Evolutionary conservation across 2,888 invertebrate genomes (phyloP), one percentile per base, ranked within the genome.

Genomic region (Amphipoea oculea): DNA sequence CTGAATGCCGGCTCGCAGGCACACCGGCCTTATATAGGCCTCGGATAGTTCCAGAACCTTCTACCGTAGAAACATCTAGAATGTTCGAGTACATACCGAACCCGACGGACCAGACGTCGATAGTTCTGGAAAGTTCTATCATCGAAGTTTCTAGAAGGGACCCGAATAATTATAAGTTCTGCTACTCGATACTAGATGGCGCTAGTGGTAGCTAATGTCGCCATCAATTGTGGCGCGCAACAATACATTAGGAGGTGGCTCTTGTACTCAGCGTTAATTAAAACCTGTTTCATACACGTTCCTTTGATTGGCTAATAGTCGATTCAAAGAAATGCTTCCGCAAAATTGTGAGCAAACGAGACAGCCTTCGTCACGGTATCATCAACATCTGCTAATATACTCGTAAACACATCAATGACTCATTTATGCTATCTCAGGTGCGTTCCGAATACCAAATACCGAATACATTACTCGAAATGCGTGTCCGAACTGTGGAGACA

Each of bases 391-490:
- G 69, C 63, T 89, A 82, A 82, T 83, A 85, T 81, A 29, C 29
- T 29, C 29, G 29, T 29, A 85, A 88, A 86, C 88, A 90, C 82
- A 89, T 88, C 84, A 87, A 88, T 89, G 84, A 86, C 82, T 89
- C 84, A 90, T 89, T 86, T 80, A 83, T 84, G 84, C 81, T 84
- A 89, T 89, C 86, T 88, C 89, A 90, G 89, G 88, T 90, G 86
- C 84, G 85, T 87, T 84, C 81, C 78, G 88, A 89, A 88, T 89
- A 80, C 83, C 77, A 85, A 90, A 86, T 76, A 81, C 73, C 63
- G 82, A 85, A 84, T 89, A 86, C 83, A 88, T 86, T 89, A 85
- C 71, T 67, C 74, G 80, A 84, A 82, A 89, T 86, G 87, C 83
- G 89, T 89, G 87, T 88, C 90, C 87, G 87, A 89, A 88, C 86